These are phyloP conservation scores for Vimba vimba DNA, from an alignment of 2,113 vertebrate species.

Conservation along the genomic window DNA sequence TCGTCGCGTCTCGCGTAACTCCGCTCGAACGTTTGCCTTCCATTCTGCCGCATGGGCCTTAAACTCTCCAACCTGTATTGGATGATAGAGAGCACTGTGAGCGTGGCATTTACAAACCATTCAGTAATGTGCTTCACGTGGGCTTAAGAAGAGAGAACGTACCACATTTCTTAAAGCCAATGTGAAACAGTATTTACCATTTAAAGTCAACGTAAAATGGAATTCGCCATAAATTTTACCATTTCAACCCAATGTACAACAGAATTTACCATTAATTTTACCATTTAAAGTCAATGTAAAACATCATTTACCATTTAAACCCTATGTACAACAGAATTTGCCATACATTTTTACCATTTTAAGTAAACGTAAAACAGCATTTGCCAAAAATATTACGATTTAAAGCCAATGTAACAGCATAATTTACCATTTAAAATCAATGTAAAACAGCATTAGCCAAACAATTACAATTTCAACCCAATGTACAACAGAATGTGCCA, in stretches of 20 bases:
- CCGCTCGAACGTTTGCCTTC: conserved; percentile 94
- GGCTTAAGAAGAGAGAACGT: too few species aligned
- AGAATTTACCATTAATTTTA: too few species aligned
- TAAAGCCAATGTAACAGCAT: neutral
- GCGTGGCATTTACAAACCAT: neutral
- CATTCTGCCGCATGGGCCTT: conserved; percentile 91
- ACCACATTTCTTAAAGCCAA: neutral
- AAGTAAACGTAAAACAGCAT: neutral
- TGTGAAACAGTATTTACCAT: neutral
- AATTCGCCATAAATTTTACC: neutral
- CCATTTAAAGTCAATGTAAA: neutral
- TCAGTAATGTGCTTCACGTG: neutral
- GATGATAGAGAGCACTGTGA: neutral
- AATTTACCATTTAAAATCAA: neutral
- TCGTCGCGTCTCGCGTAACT: conserved; percentile 92
- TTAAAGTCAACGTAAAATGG: neutral
- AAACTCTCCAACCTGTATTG: conserved; percentile 86
- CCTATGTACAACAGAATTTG: neutral
- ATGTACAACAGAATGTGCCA: neutral
- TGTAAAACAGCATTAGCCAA: neutral
- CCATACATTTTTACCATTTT: neutral
- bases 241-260: neutral
- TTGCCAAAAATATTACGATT: neutral
- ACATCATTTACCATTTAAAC: neutral
- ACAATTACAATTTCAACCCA: neutral